These are phyloP conservation scores for Microctenopoma stevenorrisi DNA, from an alignment of 2,797 vertebrate species.

Conservation along the genomic window DNA sequence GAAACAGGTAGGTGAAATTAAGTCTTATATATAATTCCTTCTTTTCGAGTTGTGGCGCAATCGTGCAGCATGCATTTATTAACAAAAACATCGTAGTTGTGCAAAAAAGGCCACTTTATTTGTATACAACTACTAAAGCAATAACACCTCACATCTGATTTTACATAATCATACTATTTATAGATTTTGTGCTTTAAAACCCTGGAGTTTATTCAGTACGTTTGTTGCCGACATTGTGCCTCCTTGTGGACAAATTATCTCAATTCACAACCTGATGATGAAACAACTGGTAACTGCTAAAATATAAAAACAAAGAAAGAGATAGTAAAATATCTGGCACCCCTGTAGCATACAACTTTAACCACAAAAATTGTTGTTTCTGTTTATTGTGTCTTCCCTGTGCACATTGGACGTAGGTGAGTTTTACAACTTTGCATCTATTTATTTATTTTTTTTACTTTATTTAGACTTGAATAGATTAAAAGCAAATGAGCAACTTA, in stretches of 20 bases:
- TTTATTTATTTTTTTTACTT: background rate
- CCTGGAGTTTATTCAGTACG: background rate
- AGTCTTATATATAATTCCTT: background rate
- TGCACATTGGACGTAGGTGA: background rate
- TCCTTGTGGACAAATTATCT: conserved; percentile 52
- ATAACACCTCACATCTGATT: background rate
- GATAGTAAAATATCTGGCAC: background rate
- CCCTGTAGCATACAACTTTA: background rate
- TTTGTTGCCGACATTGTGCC: conserved; percentile 45
- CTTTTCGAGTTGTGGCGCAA: background rate
- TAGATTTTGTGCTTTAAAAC: background rate
- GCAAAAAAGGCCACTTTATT: background rate
- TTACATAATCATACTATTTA: background rate
- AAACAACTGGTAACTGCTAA: background rate
- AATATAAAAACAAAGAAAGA: background rate
- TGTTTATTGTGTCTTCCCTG: background rate
- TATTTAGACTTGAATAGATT: background rate
- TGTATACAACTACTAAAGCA: background rate
- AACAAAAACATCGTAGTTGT: background rate
- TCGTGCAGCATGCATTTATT: background rate
- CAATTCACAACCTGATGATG: background rate
- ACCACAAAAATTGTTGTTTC: background rate
- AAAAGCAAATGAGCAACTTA: background rate
- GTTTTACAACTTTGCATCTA: background rate
- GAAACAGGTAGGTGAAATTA: accelerated